A percentile compares a stretch with the other conserved stretches of the same genome.
These are phyloP conservation scores for Heteropelma amictum DNA, from an alignment of 2,888 invertebrate genomes.

Conservation along the genomic window DNA sequence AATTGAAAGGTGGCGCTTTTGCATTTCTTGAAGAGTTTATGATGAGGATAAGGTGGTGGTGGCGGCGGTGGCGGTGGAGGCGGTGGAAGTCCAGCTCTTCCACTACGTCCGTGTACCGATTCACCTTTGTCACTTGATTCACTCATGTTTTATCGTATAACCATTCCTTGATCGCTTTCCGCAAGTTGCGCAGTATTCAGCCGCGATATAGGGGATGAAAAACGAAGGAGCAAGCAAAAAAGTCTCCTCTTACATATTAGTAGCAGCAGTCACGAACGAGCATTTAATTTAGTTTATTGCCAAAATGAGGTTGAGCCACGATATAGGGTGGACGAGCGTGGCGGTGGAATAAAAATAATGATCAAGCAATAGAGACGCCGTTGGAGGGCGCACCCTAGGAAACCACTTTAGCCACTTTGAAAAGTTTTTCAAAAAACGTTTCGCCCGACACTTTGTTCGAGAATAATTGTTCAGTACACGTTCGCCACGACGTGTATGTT, in stretches of 20 bases:
- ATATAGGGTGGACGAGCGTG: not conserved
- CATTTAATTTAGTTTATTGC: constrained; percentile 46
- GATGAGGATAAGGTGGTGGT: constrained; percentile 63
- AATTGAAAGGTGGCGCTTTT: constrained; percentile 92
- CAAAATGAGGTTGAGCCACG: not conserved
- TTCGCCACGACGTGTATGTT: not conserved
- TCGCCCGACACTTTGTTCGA: constrained; percentile 19
- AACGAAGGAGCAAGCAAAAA: not conserved
- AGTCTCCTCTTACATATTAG: not conserved
- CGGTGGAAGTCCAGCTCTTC: constrained; percentile 55
- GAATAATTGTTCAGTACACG: constrained; percentile 3
- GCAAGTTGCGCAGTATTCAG: constrained; percentile 7
- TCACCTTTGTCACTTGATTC: constrained; percentile 56
- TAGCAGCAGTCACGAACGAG: constrained; percentile 41
- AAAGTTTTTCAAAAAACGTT: constrained; percentile 12
- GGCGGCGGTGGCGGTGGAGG: constrained; percentile 63
- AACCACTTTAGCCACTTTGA: not conserved
- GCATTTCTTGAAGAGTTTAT: constrained; percentile 87
- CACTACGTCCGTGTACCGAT: constrained; percentile 53
- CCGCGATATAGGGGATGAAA: not conserved
- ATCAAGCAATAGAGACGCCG: not conserved
- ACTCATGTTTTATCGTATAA: constrained; percentile 61
- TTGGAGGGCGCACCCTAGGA: not conserved
- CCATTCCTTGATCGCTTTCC: constrained; percentile 48
- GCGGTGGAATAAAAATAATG: not conserved